These are phyloP conservation scores for Chydorus sphaericus DNA, from an alignment of 2,888 invertebrate genomes.

Conservation along the genomic window DNA sequence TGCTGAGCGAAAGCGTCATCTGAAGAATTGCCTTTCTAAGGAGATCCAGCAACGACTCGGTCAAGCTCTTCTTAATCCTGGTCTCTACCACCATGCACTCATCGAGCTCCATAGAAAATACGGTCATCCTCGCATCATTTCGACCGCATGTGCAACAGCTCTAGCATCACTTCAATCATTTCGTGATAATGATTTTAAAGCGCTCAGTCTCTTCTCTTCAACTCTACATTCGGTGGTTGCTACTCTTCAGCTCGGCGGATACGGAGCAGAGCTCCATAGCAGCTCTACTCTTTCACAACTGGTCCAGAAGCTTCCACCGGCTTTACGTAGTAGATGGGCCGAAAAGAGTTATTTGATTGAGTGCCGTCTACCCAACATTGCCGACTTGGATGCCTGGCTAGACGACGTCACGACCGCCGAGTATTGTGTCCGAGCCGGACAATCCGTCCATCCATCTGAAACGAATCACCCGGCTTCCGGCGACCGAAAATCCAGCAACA, in stretches of 20 bases:
- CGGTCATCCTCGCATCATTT: not conserved
- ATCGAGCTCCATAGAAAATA: conserved; percentile 8
- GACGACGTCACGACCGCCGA: conserved; percentile 2
- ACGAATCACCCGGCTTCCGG: not conserved
- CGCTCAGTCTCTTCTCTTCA: not conserved
- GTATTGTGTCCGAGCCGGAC: not conserved
- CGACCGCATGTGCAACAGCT: not conserved
- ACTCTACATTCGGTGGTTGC: conserved; percentile 4
- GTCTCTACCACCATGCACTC: not conserved
- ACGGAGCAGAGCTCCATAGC: not conserved
- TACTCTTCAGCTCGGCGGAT: not conserved
- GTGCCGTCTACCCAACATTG: not conserved
- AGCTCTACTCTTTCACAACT: not conserved
- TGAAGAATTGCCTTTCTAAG: not conserved
- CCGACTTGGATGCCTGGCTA: conserved; percentile 6
- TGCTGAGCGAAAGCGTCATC: not conserved
- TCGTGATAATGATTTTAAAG: not conserved
- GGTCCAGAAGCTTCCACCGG: conserved; percentile 1
- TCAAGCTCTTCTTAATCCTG: not conserved
- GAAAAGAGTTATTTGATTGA: not conserved
- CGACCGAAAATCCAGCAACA: not conserved
- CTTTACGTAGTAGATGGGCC: conserved; percentile 5
- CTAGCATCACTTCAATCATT: not conserved
- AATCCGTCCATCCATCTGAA: not conserved
- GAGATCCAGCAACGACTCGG: not conserved